Conservation (phyloP, 2,888 invertebrate genomes). For the Nomada hirtipes region DNA sequence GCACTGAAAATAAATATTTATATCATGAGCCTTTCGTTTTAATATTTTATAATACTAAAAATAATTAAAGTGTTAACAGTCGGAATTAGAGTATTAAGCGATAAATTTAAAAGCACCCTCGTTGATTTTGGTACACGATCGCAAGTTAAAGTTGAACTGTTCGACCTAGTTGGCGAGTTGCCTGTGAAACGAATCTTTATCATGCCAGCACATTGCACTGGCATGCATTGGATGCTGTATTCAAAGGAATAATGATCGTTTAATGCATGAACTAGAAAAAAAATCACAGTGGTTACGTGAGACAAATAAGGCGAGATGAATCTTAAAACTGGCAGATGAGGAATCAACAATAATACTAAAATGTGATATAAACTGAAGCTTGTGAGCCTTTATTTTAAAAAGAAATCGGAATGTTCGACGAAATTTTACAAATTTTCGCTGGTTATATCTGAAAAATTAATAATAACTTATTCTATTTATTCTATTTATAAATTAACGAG, state of each 20-base stretch:
- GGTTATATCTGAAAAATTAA: no score
- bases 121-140: background rate
- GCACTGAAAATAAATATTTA: no score
- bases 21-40: no score
- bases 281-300: background rate
- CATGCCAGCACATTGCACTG: background rate
- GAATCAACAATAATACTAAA: no score
- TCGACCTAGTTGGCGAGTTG: conserved; percentile 5
- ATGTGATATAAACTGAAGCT: no score
- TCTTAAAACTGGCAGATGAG: background rate
- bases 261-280: background rate
- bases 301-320: background rate
- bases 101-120: background rate
- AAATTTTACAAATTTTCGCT: no score
- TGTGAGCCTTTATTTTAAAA: background rate
- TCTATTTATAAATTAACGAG: no score
- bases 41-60: no score
- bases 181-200: background rate
- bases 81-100: background rate
- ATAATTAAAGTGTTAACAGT: background rate
- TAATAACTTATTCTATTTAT: no score
- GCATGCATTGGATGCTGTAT: background rate
- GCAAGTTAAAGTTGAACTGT: conserved; percentile 16
- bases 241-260: background rate
- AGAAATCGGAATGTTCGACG: no score